Conservation (phyloP, 30 jellyfish, hydroid and myxozoan genomes). For the Pelagia noctiluca region DNA sequence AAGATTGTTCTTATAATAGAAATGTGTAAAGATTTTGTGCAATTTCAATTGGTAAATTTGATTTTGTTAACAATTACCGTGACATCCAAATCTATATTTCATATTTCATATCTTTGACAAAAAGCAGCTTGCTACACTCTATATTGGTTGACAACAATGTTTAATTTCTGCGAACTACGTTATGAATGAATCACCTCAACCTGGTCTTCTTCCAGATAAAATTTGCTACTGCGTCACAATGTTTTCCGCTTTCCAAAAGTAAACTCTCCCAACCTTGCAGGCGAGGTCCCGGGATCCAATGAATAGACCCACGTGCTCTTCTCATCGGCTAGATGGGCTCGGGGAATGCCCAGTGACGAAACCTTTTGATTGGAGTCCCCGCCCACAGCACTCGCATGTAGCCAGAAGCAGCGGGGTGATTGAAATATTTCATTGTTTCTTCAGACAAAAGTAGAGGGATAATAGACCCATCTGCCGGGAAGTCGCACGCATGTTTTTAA, state of each 20-base stretch:
- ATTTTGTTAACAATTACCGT: too few species aligned
- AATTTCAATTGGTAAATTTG: too few species aligned
- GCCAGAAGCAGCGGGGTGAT: slow-evolving; percentile 23
- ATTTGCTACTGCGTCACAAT: slow-evolving; percentile 52
- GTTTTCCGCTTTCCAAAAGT: not conserved
- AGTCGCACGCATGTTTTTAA: slow-evolving; percentile 70
- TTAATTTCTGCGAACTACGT: too few species aligned
- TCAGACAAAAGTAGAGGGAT: slow-evolving; percentile 65
- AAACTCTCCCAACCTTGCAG: not conserved
- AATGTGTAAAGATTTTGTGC: too few species aligned
- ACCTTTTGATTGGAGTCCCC: slow-evolving; percentile 37
- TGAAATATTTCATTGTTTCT: slow-evolving; percentile 28
- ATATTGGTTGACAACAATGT: too few species aligned
- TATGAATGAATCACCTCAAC: too few species aligned
- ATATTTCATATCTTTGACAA: too few species aligned
- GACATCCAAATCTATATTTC: too few species aligned
- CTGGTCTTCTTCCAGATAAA: too few species aligned
- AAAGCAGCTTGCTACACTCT: too few species aligned
- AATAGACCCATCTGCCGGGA: slow-evolving; percentile 87
- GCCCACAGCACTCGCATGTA: slow-evolving; percentile 48
- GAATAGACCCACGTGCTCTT: not conserved
- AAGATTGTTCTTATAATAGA: too few species aligned
- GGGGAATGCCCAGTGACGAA: slow-evolving; percentile 63
- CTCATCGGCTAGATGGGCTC: not conserved
- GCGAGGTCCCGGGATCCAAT: slow-evolving; percentile 26